These are phyloP conservation scores for Zaprionus ornatus DNA, from an alignment of 1,140 invertebrate genomes.

Conservation along the genomic window DNA sequence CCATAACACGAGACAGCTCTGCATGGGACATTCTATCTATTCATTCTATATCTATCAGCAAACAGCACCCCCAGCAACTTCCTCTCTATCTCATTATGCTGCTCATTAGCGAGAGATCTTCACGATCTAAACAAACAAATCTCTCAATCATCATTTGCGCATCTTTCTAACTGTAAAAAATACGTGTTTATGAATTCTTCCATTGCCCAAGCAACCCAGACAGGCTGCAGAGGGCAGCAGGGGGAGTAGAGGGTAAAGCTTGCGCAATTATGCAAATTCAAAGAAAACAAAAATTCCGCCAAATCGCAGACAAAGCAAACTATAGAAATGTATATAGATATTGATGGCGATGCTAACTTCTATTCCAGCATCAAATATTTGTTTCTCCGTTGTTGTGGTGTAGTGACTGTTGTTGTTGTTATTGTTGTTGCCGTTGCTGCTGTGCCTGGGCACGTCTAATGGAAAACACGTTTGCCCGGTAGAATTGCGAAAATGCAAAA, in stretches of 20 bases:
- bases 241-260: constrained; percentile 3
- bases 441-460: constrained; percentile 45
- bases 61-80: background rate
- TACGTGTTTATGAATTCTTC: constrained; percentile 6
- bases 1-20: no score
- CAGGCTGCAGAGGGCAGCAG: background rate
- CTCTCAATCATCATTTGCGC: constrained; percentile 10
- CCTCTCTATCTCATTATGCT: constrained; percentile 42
- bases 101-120: constrained; percentile 32
- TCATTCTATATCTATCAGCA: no score
- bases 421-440: constrained; percentile 2
- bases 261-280: constrained; percentile 44
- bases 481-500: constrained; percentile 78
- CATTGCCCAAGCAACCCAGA: background rate
- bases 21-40: background rate
- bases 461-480: constrained; percentile 64
- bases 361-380: constrained; percentile 60
- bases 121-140: constrained; percentile 18
- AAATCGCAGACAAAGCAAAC: constrained; percentile 26
- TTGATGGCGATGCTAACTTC: constrained; percentile 37
- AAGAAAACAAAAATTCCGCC: constrained; percentile 20
- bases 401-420: constrained; percentile 23
- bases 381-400: constrained; percentile 28
- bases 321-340: background rate
- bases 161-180: constrained; percentile 17